These are phyloP conservation scores for Lates japonicus DNA, from an alignment of 2,797 vertebrate species.

Conservation along the genomic window DNA sequence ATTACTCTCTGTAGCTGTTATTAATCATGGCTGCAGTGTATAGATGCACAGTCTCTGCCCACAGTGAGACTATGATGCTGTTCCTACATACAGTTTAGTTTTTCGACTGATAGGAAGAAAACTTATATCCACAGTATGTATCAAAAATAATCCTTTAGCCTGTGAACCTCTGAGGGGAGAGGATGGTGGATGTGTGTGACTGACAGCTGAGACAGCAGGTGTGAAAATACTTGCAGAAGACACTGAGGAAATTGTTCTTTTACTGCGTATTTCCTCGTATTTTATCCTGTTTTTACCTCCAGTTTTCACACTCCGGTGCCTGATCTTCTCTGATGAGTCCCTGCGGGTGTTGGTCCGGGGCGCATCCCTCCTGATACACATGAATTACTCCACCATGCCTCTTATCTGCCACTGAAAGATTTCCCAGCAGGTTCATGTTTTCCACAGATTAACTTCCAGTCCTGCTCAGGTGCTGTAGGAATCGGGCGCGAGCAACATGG, in stretches of 20 bases:
- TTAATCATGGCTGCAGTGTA: neutral
- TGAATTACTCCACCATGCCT: slow-evolving; percentile 21
- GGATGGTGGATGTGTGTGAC: slow-evolving; percentile 18
- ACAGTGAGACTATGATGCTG: no score
- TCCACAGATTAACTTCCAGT: slow-evolving; percentile 2
- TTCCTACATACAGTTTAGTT: no score
- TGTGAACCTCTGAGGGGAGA: slow-evolving; percentile 1
- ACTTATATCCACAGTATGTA: no score
- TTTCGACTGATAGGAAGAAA: no score
- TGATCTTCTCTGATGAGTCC: neutral
- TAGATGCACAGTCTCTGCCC: no score
- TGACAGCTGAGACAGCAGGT: slow-evolving; percentile 27
- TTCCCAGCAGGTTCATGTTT: neutral
- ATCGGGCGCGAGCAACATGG: neutral
- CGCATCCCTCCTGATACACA: slow-evolving; percentile 1
- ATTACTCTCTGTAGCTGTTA: neutral
- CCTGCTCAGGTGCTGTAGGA: slow-evolving; percentile 12
- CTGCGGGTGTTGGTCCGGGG: neutral
- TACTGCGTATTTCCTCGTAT: neutral
- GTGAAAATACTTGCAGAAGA: slow-evolving; percentile 12
- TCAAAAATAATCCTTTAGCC: neutral
- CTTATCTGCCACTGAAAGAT: neutral
- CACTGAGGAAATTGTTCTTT: neutral
- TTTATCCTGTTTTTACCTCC: neutral
- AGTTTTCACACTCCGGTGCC: neutral